Evolutionary conservation across 2,797 vertebrate genomes (phyloP).

Genomic region (Channa striata): DNA sequence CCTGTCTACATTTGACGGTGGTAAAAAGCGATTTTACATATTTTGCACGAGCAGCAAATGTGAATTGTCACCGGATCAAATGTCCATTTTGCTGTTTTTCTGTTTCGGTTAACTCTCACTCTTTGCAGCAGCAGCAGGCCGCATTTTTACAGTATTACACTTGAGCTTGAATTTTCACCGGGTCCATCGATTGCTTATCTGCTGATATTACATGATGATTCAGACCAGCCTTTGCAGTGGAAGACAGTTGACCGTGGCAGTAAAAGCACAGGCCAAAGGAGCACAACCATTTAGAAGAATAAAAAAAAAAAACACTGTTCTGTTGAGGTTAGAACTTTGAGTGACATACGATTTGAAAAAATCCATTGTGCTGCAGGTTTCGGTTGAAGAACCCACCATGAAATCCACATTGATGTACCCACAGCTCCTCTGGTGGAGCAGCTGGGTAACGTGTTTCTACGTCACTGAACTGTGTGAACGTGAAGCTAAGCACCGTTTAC

Average conservation of each 20-base stretch:
- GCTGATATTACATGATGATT: no score
- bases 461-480: conserved; percentile 29
- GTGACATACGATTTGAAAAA: background rate
- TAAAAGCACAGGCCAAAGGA: background rate
- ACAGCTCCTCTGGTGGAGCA: conserved; percentile 47
- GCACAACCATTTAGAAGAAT: background rate
- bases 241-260: background rate
- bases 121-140: background rate
- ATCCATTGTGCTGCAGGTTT: background rate
- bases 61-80: background rate
- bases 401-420: conserved; percentile 25
- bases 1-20: conserved; percentile 11
- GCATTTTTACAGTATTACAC: background rate
- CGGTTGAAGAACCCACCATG: background rate
- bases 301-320: background rate
- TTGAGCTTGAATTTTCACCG: no score
- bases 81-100: background rate
- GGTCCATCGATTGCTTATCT: no score
- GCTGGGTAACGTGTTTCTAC: conserved; percentile 27
- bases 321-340: conserved; percentile 5
- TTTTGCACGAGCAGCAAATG: background rate
- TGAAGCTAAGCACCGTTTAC: conserved; percentile 3
- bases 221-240: no score
- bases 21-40: background rate
- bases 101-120: background rate